Conservation (phyloP, 2,797 vertebrate species). For the Chelonia mydas region DNA sequence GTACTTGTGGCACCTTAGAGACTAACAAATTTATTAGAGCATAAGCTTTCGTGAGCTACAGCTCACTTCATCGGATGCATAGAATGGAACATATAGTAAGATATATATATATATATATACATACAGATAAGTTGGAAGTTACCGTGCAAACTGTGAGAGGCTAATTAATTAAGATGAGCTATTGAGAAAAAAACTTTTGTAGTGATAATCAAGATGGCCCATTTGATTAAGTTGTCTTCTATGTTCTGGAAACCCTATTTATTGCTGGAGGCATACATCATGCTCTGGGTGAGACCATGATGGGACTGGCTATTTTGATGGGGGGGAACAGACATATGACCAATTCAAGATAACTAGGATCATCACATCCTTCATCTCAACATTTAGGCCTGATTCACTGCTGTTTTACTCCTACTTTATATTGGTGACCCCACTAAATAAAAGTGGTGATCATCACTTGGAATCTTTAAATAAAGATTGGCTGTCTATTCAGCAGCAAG, state of each 20-base stretch:
- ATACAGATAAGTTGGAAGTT: too few relatives aligned
- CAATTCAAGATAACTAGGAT: conserved; percentile 48
- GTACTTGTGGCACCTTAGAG: too few relatives aligned
- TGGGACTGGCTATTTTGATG: not conserved
- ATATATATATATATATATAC: too few relatives aligned
- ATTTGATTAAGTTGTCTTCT: not conserved
- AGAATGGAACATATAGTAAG: too few relatives aligned
- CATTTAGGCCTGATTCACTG: not conserved
- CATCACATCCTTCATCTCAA: conserved; percentile 36
- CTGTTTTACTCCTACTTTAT: not conserved
- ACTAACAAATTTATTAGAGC: too few relatives aligned
- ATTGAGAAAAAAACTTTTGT: too few relatives aligned
- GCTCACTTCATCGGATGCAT: too few relatives aligned
- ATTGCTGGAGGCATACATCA: not conserved
- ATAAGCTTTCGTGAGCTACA: too few relatives aligned
- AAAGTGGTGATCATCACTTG: not conserved
- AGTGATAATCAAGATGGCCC: too few relatives aligned
- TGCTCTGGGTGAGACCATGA: not conserved
- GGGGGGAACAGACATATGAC: not conserved
- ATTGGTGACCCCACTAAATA: not conserved
- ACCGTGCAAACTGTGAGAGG: too few relatives aligned
- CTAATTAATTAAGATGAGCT: too few relatives aligned
- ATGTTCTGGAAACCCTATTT: not conserved
- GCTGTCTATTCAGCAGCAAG: accelerated
- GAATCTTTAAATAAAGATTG: not conserved